Base-by-base conservation (phyloP, 2,888 invertebrate genomes). In the Amblyjoppa proteus region DNA sequence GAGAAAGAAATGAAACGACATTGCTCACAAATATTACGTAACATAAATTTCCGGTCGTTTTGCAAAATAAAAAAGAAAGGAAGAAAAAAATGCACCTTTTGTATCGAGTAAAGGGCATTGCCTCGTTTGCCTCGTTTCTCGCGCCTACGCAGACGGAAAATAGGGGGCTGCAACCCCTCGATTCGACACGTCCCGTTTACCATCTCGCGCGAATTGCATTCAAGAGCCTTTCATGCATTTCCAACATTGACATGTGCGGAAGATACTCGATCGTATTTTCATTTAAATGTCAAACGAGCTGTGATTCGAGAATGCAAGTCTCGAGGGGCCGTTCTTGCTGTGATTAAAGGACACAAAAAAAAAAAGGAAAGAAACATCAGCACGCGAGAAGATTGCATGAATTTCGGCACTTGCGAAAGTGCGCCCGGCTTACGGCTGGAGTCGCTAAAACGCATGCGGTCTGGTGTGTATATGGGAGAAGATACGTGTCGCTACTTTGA, bases 401-500 rank as follows among this genome's bases (percentile, higher is more conserved):
- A 77, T 77, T 77, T 68, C 68, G 66, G 28, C 20, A 68, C 68
- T 68, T 28, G n/a, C 2, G 34, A 31, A 38, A 66, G 75, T 31
- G 49, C 66, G 34, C 25, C 20, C 31, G 51, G 20, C 38, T 66
- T 49, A 38, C 3, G 38, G 20, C 28, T 45, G 45, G 45, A 61
- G 28, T 49, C 31, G 61, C 41, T 25, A 31, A 25, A 45, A 20
- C 64, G 7, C 7, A 61, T 64, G 51, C 49, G 9, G 31, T 49
- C 56, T 34, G 45, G 64, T 68, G 51, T 38, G 71, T 51, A 49
- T 70, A 20, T 68, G 53, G 83, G 70, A 70, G 78, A 70, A 68
- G 77, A 84, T 83, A 77, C 80, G 73, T 73, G 73, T 61, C 69
- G 80, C 80, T 85, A 80, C 76, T 87, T 84, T 85, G 85, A 87